Evolutionary conservation across 2,797 vertebrate species (phyloP).

Genomic region (Eulemur coronatus): DNA sequence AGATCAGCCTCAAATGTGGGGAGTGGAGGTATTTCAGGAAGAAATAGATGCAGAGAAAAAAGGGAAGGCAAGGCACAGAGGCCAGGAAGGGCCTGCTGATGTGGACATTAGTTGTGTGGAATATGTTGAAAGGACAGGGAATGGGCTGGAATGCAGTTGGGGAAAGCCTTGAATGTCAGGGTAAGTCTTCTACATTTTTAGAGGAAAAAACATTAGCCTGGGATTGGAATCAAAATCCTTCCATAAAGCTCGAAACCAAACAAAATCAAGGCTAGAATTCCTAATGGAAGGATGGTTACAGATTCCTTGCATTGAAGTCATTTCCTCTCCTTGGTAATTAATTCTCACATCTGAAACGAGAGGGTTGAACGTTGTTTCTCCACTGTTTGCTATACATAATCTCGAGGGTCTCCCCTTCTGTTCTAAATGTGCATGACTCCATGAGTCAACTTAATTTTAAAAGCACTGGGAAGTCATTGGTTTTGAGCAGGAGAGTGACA

Average conservation of each 20-base stretch:
- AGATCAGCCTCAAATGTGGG: neutral
- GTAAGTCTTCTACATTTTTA: neutral
- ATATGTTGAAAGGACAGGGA: neutral
- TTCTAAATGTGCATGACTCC: neutral
- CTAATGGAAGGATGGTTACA: neutral
- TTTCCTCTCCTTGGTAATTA: neutral
- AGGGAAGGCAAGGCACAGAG: neutral
- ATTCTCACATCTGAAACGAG: neutral
- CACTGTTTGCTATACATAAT: neutral
- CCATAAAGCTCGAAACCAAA: neutral
- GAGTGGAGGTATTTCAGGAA: neutral
- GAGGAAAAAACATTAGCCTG: neutral
- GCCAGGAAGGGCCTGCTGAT: neutral
- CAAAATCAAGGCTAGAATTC: neutral
- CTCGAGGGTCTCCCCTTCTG: neutral
- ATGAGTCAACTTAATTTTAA: neutral
- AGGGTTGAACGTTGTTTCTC: neutral
- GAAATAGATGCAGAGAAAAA: neutral
- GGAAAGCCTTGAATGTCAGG: neutral
- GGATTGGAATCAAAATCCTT: neutral
- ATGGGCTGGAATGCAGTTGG: neutral
- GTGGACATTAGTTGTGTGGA: neutral
- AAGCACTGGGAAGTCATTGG: neutral
- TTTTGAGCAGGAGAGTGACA: neutral
- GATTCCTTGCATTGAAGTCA: neutral